Evolutionary conservation across 1,140 invertebrate genomes (phyloP), one percentile per base, ranked within the genome.

Genomic region (Cyclargus thomasi): DNA sequence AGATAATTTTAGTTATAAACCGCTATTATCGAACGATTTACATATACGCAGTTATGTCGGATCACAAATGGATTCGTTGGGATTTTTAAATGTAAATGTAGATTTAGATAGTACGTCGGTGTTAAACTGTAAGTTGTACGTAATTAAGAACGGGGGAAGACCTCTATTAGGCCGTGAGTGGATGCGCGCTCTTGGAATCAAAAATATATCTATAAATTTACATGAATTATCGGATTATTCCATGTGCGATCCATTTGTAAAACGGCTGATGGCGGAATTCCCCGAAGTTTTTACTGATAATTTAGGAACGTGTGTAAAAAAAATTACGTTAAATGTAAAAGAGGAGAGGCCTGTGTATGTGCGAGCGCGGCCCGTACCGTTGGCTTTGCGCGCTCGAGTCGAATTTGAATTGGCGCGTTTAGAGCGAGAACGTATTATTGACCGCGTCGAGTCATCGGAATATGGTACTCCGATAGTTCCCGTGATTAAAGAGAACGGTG

Each of bases 401-500:
- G 81, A 86, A 39, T 67, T 70, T 2, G 90, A 92, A 70, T 67
- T 91, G 8, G 70, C 77, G 1, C 72, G 85, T 47, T 73, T 91
- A 23, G 76, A 79, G 53, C 21, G 68, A 2, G 73, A 83, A 53
- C 76, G 76, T 3, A 62, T 74, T 21, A 77, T 83, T 53, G 78
- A 72, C 62, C 67, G 69, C 8, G 71, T 81, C 5, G 73, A 76
- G 2, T 62, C 71, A 36, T 79, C 75, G 0, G 74, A 79, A 5
- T 79, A 71, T 53, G 76, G 76, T 4, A 80, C 76, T 0, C 76
- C 74, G 5, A 76, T 79, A 18, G 70, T 79, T 1, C 74, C 71
- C 1, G 73, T 77, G 0, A 39, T 77, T 57, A 79, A 79, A 63
- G 11, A 64, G 18, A 69, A 66, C n/a, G 72, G 75, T 0, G 70